A percentile compares a stretch with the other conserved stretches of the same genome.
phyloP scores from a whole-genome alignment of 2,888 invertebrate genomes.

The Heliconius charithonia region DNA sequence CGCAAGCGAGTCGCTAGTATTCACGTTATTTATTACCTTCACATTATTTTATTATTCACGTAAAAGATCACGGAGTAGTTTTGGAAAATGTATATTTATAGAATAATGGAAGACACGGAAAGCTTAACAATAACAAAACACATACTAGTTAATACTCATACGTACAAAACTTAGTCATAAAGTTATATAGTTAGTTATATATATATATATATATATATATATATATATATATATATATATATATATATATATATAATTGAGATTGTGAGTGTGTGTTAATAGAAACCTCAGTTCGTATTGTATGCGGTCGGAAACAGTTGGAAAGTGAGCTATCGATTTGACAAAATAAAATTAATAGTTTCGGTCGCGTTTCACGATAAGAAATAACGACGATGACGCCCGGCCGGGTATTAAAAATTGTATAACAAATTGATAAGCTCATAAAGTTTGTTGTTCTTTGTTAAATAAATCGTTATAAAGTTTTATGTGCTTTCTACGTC shows the following conservation, averaged over 20 bases:
- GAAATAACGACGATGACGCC: conserved; percentile 17
- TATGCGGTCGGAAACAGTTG: conserved; percentile 28
- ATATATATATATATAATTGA: not conserved
- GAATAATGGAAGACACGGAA: too few species aligned
- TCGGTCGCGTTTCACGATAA: conserved; percentile 25
- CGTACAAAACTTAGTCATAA: too few species aligned
- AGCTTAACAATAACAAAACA: too few species aligned
- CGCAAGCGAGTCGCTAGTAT: too few species aligned
- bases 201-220: too few species aligned
- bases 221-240: too few species aligned
- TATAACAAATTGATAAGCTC: conserved; percentile 27
- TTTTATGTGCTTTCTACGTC: not conserved
- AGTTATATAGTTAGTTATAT: too few species aligned
- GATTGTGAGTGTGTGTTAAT: not conserved
- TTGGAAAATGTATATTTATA: too few species aligned
- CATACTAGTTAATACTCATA: too few species aligned
- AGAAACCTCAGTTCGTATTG: not conserved
- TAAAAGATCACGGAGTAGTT: too few species aligned
- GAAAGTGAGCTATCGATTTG: conserved; percentile 28
- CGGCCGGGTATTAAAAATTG: not conserved
- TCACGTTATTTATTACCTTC: too few species aligned
- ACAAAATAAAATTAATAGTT: conserved; percentile 28
- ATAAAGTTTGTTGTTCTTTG: conserved; percentile 9
- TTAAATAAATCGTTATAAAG: conserved; percentile 11
- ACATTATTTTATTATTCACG: too few species aligned